Base-by-base conservation (phyloP, 2,888 invertebrate species). In the Steinernema scapterisci region DNA sequence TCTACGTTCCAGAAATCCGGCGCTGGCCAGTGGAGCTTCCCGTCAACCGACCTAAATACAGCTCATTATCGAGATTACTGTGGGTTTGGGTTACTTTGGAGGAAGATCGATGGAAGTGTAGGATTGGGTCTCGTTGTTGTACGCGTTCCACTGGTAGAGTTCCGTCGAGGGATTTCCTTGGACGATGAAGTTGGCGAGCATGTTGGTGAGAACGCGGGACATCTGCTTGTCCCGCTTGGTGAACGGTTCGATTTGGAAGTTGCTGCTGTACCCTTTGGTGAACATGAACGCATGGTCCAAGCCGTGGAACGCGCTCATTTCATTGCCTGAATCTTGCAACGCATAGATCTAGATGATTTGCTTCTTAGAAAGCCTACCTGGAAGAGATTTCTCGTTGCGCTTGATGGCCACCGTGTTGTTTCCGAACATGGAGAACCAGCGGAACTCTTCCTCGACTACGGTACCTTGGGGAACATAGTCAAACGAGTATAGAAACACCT, bases 271-370 rank as follows among this genome's bases (percentile, higher is more conserved):
- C 21, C 87, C 87, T 54, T 80, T 75, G 0, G 84, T 82, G 80
- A 87, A 87, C 38, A 87, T 85, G 79, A 83, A 87, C 7, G 86
- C 85, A 75, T 87, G 87, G 76, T 87, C 87, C 25, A 87, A 75
- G 0, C 87, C 87, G 54, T 87, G 87, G 74, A 86, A 87, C 13
- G 87, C 84, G 45, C 81, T 82, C 76, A 81, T 46, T 46, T 79
- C 75, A 63, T 78, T 76, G 5, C 78, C 84, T 82, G 56, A 31
- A 73, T 13, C 38, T 38, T 38, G 38, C 5, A 38, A 9, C 9
- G 38, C 38, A 38, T 13, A 23, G 11, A 13, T 52, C 54, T 13
- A 27, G 73, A n/a, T 38, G 71, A 11, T 70, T 27, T 27, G 16
- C 72, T 19, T n/a, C n/a, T 21, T 13, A n/a, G n/a, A n/a, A n/a